Base-by-base conservation (phyloP, 2,113 vertebrate genomes). In the Eidolon helvum region DNA sequence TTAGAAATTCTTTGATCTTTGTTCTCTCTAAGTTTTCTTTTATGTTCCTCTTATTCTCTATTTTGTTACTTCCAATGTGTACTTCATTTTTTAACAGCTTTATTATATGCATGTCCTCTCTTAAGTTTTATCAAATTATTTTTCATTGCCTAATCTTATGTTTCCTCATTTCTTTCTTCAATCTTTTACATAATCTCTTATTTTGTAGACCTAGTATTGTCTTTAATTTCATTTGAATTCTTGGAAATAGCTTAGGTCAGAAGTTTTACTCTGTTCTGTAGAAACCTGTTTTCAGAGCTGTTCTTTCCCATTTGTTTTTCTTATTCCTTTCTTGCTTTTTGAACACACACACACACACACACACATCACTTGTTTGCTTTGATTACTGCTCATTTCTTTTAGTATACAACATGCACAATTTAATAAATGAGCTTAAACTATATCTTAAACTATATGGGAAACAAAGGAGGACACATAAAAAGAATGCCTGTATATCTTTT, bases 121-220 rank as follows among this genome's bases (percentile, higher is more conserved):
- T 86, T 72, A 91, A 94, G 66, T 57, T 87, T 26, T 91, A 87
- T 87, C 87, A 90, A 96, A 40, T 94, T 28, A 28, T 80, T 94
- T 93, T 90, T 96, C 72, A 93, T 86, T 78, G 63, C 45, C 38
- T 87, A 50, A 38, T 45, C 78, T 85, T 61, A 77, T 87, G 61
- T 91, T 53, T 45, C 55, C 40, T 90, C 24, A 43, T 74, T 87
- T 80, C 59, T 90, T 75, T 77, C 8, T 94, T 66, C 14, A 94
- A 59, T 59, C 66, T 61, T 59, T 75, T 4, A 16, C 55, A 24
- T n/a, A 19, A 91, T 91, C 59, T 91, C 72, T 43, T 82, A 75
- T 61, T 82, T 75, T 59, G 80, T 53, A 82, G 92, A 75, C 5
- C 0, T 68, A 18, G 11, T 91, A 43, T 91, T 82, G 61, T 66